Evolutionary conservation across 64 coral and sea anemone genomes (phyloP), one percentile per base, ranked within the genome.

Genomic region (Catalaphyllia jardinei): DNA sequence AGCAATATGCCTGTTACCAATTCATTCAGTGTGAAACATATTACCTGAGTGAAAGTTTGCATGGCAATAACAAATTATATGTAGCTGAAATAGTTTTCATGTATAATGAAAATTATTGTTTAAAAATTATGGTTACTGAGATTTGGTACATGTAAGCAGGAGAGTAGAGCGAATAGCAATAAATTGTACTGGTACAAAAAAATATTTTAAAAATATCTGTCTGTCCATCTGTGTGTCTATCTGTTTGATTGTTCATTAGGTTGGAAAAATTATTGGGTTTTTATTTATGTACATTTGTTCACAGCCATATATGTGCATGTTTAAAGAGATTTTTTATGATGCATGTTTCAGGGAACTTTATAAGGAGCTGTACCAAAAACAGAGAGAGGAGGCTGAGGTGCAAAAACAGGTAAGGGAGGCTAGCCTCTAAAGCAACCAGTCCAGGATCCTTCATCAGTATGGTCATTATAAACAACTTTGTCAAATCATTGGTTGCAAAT

Each of bases 301-400:
- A 69, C 25, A 6, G n/a, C 4, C 3, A 46, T 39, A 39, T 39
- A 0, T 39, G 25, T n/a, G 64, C 52, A 55, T 11, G 8, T 1
- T 57, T 16, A 57, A 57, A 10, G 1, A 69, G 1, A 69, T 69
- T 24, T 35, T 69, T 27, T 69, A 11, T 69, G 65, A 27, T 24
- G 25, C 65, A 69, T 69, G 19, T 65, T 86, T 49, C 64, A 92
- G 90, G 67, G 90, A 79, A 74, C 73, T 91, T 79, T 91, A 87
- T 39, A 94, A 86, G 87, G 81, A 91, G 81, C 60, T 86, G 46
- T 92, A 71, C 39, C 82, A 92, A 71, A 92, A 55, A 31, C 84
- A 86, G 64, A 78, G 73, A 71, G 71, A 92, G 72, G 90, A 92
- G 39, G 85, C 85, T 86, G 83, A 87, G 76, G 60, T 92, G 16